These are phyloP conservation scores for Campoplex nolae DNA, from an alignment of 2,888 invertebrate species.

Conservation along the genomic window DNA sequence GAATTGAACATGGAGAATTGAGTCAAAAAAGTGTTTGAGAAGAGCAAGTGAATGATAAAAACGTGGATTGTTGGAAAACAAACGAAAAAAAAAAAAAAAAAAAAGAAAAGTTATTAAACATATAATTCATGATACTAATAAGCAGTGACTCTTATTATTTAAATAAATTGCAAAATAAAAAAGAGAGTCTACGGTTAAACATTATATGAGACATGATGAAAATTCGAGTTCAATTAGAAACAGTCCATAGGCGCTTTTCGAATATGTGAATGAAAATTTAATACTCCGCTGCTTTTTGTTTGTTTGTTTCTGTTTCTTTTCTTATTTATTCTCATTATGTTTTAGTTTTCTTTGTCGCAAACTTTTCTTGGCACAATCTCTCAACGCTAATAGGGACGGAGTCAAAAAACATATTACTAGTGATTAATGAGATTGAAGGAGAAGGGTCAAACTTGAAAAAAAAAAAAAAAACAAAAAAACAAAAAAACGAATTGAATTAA, in stretches of 20 bases:
- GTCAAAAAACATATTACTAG: conserved; percentile 40
- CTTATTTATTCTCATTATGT: conserved; percentile 33
- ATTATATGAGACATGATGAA: conserved; percentile 32
- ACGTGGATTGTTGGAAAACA: conserved; percentile 41
- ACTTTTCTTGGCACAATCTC: conserved; percentile 41
- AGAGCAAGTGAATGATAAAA: conserved; percentile 42
- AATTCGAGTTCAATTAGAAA: conserved; percentile 39
- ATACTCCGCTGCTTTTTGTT: conserved; percentile 21
- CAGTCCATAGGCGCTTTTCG: conserved; percentile 52
- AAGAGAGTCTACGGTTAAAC: conserved; percentile 31
- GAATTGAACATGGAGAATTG: conserved; percentile 48
- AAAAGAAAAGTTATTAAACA: conserved; percentile 44
- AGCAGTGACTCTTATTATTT: conserved; percentile 57
- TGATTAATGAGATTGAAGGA: conserved; percentile 30
- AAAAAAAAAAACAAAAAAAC: neutral
- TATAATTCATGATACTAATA: conserved; percentile 50
- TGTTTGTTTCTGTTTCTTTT: conserved; percentile 11
- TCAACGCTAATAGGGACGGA: conserved; percentile 50
- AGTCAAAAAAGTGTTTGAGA: conserved; percentile 11
- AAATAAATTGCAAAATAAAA: conserved; percentile 14
- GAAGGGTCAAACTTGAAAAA: conserved; percentile 56
- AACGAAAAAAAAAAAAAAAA: neutral
- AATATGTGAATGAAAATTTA: conserved; percentile 28
- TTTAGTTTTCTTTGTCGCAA: conserved; percentile 13
- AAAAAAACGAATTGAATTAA: conserved; percentile 61